Conservation (phyloP, 2,113 vertebrate genomes). For the Capra hircus region DNA sequence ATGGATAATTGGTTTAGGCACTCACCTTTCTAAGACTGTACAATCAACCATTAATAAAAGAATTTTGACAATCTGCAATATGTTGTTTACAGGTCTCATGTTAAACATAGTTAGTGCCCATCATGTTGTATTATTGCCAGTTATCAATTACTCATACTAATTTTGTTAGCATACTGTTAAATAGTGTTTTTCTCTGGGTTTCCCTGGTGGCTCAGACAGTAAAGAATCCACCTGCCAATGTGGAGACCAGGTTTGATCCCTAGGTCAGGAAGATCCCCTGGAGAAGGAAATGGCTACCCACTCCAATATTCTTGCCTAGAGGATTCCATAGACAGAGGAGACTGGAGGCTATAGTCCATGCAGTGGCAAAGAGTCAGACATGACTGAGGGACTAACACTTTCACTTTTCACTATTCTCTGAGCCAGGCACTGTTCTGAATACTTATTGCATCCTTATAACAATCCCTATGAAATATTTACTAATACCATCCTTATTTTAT, state of each 20-base stretch:
- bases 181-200: neutral
- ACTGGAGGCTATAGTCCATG: neutral
- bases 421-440: neutral
- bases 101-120: neutral
- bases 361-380: neutral
- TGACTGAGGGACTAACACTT: neutral
- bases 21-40: slow-evolving; percentile 1
- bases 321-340: neutral
- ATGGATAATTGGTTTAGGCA: slow-evolving; percentile 11
- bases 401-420: neutral
- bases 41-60: neutral
- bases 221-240: neutral
- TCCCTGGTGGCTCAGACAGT: neutral
- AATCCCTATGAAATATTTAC: neutral
- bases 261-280: neutral
- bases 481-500: neutral
- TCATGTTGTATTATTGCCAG: neutral
- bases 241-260: neutral
- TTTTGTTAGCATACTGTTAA: neutral
- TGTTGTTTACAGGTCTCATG: slow-evolving; percentile 19
- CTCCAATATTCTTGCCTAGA: neutral
- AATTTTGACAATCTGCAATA: slow-evolving; percentile 22
- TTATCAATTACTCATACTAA: neutral
- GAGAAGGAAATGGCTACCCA: neutral
- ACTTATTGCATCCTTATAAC: neutral